Evolutionary conservation across 2,113 vertebrate species (phyloP).

Genomic region (Takifugu bimaculatus): DNA sequence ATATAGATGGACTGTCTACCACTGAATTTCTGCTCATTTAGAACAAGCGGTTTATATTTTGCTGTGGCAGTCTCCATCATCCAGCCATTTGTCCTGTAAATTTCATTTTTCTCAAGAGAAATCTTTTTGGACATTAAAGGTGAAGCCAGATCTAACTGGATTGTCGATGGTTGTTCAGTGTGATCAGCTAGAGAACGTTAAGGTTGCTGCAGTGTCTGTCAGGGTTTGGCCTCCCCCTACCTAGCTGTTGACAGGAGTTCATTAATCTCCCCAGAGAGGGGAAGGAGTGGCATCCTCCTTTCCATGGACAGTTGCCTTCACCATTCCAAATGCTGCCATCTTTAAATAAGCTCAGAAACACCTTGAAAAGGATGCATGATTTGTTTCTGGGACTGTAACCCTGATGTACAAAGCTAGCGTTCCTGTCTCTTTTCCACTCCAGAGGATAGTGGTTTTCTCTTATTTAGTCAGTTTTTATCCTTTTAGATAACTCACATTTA

Average conservation of each 20-base stretch:
- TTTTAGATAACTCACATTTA: too few relatives aligned
- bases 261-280: constrained; percentile 10
- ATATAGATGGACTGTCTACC: too few relatives aligned
- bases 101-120: too few relatives aligned
- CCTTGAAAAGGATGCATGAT: not conserved
- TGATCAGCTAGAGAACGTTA: too few relatives aligned
- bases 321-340: constrained; percentile 4
- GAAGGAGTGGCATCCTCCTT: constrained; percentile 14
- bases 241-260: constrained; percentile 7
- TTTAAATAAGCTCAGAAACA: constrained; percentile 5
- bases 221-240: constrained; percentile 4
- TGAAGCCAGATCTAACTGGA: too few relatives aligned
- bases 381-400: not conserved
- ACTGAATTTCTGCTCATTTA: too few relatives aligned
- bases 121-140: too few relatives aligned
- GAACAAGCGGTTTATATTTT: too few relatives aligned
- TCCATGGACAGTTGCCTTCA: constrained; percentile 11
- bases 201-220: not conserved
- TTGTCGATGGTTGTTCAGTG: too few relatives aligned
- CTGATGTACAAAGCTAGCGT: constrained; percentile 26
- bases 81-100: too few relatives aligned
- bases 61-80: too few relatives aligned
- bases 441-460: constrained; percentile 1
- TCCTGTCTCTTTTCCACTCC: constrained; percentile 16
- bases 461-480: not conserved